Conservation (phyloP, 2,113 vertebrate species). For the Saccopteryx bilineata region DNA sequence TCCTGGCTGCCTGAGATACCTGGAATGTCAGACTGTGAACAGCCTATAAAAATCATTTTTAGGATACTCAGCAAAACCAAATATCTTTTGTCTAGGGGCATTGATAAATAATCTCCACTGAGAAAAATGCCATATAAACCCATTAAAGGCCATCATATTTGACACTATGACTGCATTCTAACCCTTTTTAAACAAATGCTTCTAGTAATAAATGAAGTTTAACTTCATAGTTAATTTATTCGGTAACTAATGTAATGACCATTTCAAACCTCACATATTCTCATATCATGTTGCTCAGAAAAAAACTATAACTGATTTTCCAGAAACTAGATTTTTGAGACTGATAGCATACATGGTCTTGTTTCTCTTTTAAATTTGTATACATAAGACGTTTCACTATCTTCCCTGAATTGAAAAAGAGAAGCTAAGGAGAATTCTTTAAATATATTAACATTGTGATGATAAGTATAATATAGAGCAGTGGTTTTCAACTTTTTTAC, state of each 20-base stretch:
- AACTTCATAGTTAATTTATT: conserved; percentile 29
- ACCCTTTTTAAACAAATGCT: not conserved
- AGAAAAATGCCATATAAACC: not conserved
- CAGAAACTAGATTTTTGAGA: conserved; percentile 2
- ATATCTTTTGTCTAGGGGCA: not conserved
- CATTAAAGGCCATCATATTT: not conserved
- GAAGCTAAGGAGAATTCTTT: not conserved
- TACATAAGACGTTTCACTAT: not conserved
- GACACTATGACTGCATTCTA: not conserved
- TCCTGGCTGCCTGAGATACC: not conserved
- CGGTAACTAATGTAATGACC: not conserved
- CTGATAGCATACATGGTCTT: not conserved
- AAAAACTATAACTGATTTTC: not conserved
- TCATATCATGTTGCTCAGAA: not conserved
- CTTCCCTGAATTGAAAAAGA: not conserved
- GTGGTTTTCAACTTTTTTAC: too few species aligned
- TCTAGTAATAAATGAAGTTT: not conserved
- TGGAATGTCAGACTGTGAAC: not conserved
- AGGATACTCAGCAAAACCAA: not conserved
- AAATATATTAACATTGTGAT: not conserved
- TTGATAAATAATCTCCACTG: not conserved
- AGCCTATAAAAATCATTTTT: not conserved
- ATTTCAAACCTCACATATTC: conserved; percentile 16
- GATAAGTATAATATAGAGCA: not conserved
- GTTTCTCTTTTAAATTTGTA: not conserved